Conservation (phyloP, 2,113 vertebrate genomes). For the Eupsittula cactorum region DNA sequence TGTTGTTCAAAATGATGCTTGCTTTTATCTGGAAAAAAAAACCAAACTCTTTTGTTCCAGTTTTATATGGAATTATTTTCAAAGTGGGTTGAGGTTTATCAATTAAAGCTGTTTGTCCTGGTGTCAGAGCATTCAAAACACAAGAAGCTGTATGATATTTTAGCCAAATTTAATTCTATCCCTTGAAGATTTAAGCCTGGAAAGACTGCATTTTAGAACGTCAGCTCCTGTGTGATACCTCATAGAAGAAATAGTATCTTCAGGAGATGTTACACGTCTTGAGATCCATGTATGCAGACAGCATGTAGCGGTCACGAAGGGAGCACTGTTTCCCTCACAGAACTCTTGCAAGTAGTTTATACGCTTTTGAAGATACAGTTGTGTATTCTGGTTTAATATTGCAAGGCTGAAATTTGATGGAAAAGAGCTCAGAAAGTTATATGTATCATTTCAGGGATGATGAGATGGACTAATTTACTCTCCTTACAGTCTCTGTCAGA, state of each 20-base stretch:
- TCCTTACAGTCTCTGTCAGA: background rate
- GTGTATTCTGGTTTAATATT: background rate
- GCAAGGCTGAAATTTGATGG: background rate
- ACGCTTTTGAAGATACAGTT: background rate
- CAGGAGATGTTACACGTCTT: background rate
- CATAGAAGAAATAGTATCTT: background rate
- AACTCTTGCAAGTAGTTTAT: background rate
- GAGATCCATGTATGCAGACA: background rate
- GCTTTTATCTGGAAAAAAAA: background rate
- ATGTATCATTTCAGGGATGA: background rate
- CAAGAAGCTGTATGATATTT: background rate
- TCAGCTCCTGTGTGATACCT: background rate
- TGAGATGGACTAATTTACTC: background rate
- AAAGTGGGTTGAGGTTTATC: background rate
- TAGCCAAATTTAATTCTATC: background rate
- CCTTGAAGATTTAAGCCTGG: background rate
- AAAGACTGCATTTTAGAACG: background rate
- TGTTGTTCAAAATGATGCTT: background rate
- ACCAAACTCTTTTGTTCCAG: background rate
- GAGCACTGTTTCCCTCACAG: background rate
- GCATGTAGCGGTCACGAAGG: background rate
- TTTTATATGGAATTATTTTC: background rate
- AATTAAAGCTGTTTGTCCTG: background rate
- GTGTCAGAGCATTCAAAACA: background rate
- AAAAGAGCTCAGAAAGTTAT: background rate